These are phyloP conservation scores for Tetranychus urticae DNA, from an alignment of 1,140 invertebrate genomes.

Conservation along the genomic window DNA sequence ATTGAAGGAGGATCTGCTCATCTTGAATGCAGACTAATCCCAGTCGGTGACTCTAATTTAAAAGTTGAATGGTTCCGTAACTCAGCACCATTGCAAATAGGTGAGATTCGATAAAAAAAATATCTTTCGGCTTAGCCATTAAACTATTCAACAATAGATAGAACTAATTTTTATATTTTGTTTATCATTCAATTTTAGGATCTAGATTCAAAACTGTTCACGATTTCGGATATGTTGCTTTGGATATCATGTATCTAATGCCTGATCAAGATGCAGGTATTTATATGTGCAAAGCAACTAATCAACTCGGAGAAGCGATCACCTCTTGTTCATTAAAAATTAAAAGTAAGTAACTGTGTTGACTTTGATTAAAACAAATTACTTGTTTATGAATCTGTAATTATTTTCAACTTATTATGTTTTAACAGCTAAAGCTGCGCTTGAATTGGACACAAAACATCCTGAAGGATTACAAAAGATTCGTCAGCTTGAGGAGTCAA, in stretches of 20 bases:
- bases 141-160: background rate
- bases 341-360: background rate
- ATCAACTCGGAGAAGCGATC: constrained; percentile 36
- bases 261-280: constrained; percentile 65
- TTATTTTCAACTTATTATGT: background rate
- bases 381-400: background rate
- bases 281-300: constrained; percentile 27
- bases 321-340: background rate
- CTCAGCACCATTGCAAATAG: constrained; percentile 32
- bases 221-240: constrained; percentile 79
- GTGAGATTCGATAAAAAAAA: constrained; percentile 41
- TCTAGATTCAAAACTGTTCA: constrained; percentile 77
- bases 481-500: constrained; percentile 8
- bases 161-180: background rate
- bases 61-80: constrained; percentile 91
- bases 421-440: constrained; percentile 18
- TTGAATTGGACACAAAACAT: constrained; percentile 27
- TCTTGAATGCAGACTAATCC: constrained; percentile 91
- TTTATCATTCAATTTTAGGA: constrained; percentile 26
- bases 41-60: constrained; percentile 72
- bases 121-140: constrained; percentile 29
- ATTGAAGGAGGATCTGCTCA: constrained; percentile 46
- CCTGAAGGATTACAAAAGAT: constrained; percentile 55
- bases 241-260: constrained; percentile 70
- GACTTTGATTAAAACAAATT: background rate